phyloP scores from a whole-genome alignment of 1,140 invertebrate genomes.

The Phortica variegata region DNA sequence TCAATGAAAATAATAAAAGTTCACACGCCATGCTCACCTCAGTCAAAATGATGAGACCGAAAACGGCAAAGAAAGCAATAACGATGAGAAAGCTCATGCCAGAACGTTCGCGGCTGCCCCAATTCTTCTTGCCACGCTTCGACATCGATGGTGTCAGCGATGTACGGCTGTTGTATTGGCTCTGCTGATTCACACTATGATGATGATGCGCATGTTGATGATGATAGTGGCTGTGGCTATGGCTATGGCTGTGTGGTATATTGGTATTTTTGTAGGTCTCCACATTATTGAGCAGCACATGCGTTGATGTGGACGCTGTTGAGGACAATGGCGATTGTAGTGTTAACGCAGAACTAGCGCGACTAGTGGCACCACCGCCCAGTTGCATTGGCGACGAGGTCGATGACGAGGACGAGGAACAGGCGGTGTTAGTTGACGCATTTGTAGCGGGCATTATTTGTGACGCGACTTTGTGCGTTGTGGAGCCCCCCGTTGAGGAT shows the following conservation, averaged over 20 bases:
- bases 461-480: no score
- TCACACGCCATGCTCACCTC: conserved; percentile 60
- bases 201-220: conserved; percentile 35
- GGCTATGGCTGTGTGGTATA: conserved; percentile 3
- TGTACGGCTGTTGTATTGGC: conserved; percentile 31
- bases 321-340: no score
- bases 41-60: conserved; percentile 79
- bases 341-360: conserved; percentile 14
- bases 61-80: conserved; percentile 85
- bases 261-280: conserved; percentile 23
- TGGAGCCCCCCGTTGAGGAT: conserved; percentile 39
- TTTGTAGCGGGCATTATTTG: no score
- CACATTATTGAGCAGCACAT: conserved; percentile 1
- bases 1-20: no score
- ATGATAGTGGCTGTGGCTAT: conserved; percentile 38
- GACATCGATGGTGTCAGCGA: conserved; percentile 36
- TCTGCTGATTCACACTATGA: conserved; percentile 19
- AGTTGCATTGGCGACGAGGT: conserved; percentile 7
- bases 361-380: conserved; percentile 12
- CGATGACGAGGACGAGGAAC: neutral
- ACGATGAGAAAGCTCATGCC: conserved; percentile 86
- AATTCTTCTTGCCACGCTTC: conserved; percentile 48
- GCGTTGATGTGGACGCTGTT: neutral
- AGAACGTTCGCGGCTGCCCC: conserved; percentile 71
- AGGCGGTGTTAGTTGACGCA: neutral